These are phyloP conservation scores for Syrista parreyssii DNA, from an alignment of 2,888 invertebrate species.

Conservation along the genomic window DNA sequence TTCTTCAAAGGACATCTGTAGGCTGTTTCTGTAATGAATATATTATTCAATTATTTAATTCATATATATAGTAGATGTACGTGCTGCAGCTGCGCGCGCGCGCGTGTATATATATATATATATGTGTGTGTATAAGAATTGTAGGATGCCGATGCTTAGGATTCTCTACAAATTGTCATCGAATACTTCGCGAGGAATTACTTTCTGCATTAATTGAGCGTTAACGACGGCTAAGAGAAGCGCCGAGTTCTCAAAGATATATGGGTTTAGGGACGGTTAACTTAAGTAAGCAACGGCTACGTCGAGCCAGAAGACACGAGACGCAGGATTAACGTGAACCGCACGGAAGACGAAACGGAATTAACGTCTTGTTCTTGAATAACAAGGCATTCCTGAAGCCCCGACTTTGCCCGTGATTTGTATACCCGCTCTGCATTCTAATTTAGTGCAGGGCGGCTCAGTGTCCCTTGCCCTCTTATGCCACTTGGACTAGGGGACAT, in stretches of 20 bases:
- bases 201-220: slow-evolving; percentile 26
- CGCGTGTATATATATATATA: too few species aligned
- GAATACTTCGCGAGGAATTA: neutral
- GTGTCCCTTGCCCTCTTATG: neutral
- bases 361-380: slow-evolving; percentile 30
- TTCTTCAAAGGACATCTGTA: neutral
- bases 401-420: slow-evolving; percentile 25
- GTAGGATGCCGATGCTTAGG: too few species aligned
- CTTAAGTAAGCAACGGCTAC: slow-evolving; percentile 25
- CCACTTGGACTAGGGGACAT: neutral
- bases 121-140: too few species aligned
- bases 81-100: too few species aligned
- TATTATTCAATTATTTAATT: too few species aligned
- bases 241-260: slow-evolving; percentile 38
- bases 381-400: slow-evolving; percentile 11
- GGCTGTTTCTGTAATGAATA: neutral
- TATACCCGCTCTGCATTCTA: slow-evolving; percentile 25
- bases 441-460: slow-evolving; percentile 15
- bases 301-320: slow-evolving; percentile 33
- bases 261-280: slow-evolving; percentile 28
- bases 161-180: neutral
- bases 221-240: slow-evolving; percentile 21
- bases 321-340: slow-evolving; percentile 52
- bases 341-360: slow-evolving; percentile 42
- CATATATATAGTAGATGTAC: too few species aligned